Evolutionary conservation across 2,797 vertebrate species (phyloP).

Genomic region (Neoniphon sammara): DNA sequence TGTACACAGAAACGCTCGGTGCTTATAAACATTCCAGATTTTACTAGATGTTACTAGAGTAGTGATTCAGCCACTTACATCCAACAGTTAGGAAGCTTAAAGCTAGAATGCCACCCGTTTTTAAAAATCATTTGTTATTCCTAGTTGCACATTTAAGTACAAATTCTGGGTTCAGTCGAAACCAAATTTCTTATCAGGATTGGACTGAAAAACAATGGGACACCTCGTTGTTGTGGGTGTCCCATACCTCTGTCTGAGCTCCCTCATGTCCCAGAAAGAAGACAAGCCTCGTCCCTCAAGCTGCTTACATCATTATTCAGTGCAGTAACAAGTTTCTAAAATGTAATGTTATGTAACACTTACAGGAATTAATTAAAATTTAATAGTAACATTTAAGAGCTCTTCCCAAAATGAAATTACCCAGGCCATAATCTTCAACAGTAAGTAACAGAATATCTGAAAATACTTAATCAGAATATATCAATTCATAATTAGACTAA

Average conservation of each 20-base stretch:
- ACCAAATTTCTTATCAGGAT: too few species aligned
- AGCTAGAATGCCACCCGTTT: slow-evolving; percentile 33
- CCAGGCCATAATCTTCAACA: not conserved
- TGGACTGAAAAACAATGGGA: not conserved
- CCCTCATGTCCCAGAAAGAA: not conserved
- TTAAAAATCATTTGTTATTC: slow-evolving; percentile 17
- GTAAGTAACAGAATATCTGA: not conserved
- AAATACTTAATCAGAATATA: slow-evolving; percentile 1
- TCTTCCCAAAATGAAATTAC: not conserved
- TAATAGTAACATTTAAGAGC: slow-evolving; percentile 46
- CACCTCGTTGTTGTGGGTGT: not conserved
- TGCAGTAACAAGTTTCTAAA: not conserved
- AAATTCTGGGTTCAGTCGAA: slow-evolving; percentile 5
- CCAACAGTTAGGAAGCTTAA: slow-evolving; percentile 37
- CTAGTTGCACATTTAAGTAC: slow-evolving; percentile 12
- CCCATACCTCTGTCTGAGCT: not conserved
- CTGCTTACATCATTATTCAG: not conserved
- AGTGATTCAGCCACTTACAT: slow-evolving; percentile 59
- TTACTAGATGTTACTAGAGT: slow-evolving; percentile 41
- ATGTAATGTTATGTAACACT: too few species aligned
- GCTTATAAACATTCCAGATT: slow-evolving; percentile 69
- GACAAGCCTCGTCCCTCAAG: not conserved
- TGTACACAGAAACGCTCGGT: slow-evolving; percentile 33
- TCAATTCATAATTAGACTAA: too few species aligned
- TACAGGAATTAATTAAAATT: not conserved